Evolutionary conservation across 2,797 vertebrate genomes (phyloP).

Genomic region (Arrhamphus sclerolepis): DNA sequence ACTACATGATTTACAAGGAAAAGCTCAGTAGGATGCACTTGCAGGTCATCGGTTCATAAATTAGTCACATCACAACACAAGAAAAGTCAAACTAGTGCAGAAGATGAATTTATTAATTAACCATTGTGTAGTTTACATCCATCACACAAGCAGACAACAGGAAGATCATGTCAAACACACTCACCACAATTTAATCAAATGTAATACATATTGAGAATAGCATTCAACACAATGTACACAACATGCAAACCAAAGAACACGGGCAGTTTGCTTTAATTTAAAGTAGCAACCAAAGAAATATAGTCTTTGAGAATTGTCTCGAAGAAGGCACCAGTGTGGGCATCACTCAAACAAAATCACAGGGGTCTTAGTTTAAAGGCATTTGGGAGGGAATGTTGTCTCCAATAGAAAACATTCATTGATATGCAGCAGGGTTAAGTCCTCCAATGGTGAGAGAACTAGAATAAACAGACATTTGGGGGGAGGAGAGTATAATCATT

Average conservation of each 20-base stretch:
- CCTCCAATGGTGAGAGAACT: constrained; percentile 23
- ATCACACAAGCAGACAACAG: constrained; percentile 13
- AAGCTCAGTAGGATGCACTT: not conserved
- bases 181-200: constrained; percentile 22
- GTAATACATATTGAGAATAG: constrained; percentile 27
- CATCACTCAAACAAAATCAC: constrained; percentile 31
- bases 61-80: not conserved
- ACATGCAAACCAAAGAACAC: constrained; percentile 39
- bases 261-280: constrained; percentile 34
- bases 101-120: constrained; percentile 37
- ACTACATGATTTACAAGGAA: too few species aligned
- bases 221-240: constrained; percentile 52
- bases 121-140: not conserved
- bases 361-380: constrained; percentile 46
- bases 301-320: constrained; percentile 46
- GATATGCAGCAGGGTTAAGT: constrained; percentile 33
- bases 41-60: not conserved
- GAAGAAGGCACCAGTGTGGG: constrained; percentile 52
- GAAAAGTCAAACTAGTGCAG: not conserved
- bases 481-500: not conserved
- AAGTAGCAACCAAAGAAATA: constrained; percentile 43
- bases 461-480: not conserved
- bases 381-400: constrained; percentile 43
- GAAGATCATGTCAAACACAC: constrained; percentile 8
- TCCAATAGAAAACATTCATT: constrained; percentile 29